These are phyloP conservation scores for Drosophila mulleri DNA, from an alignment of 2,888 invertebrate genomes.

Conservation along the genomic window DNA sequence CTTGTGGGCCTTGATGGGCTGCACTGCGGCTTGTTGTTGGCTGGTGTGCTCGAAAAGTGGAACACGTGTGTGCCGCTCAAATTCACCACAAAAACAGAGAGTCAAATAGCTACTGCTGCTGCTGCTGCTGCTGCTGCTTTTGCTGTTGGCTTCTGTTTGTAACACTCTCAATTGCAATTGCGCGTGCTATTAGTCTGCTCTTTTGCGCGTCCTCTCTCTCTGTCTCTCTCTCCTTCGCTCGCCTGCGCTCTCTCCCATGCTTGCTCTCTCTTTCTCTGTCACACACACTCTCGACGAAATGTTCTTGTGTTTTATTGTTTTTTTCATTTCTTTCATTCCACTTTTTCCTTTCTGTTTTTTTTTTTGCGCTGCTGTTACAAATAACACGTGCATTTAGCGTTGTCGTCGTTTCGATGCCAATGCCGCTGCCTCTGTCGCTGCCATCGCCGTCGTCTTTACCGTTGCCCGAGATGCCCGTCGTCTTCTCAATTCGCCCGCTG, in stretches of 20 bases:
- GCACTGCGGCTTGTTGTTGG: conserved; percentile 44
- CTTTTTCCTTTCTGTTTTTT: conserved; percentile 15
- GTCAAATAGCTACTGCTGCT: conserved; percentile 48
- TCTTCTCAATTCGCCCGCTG: conserved; percentile 12
- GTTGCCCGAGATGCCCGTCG: conserved; percentile 14
- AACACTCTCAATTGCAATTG: conserved; percentile 48
- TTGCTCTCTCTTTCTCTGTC: conserved; percentile 7
- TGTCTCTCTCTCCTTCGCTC: neutral
- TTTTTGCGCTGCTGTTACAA: conserved; percentile 36
- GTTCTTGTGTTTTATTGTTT: conserved; percentile 50
- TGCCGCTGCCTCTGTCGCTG: conserved; percentile 30
- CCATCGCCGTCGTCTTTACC: conserved; percentile 11
- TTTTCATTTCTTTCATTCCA: conserved; percentile 23
- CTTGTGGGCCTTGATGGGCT: conserved; percentile 29
- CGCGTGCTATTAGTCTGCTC: conserved; percentile 32
- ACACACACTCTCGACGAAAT: conserved; percentile 7
- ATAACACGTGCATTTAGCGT: conserved; percentile 70
- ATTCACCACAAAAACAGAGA: conserved; percentile 80
- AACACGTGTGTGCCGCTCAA: conserved; percentile 68
- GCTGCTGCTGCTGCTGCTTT: conserved; percentile 8
- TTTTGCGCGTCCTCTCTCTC: conserved; percentile 11
- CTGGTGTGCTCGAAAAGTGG: conserved; percentile 64
- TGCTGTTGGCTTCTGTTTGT: conserved; percentile 23
- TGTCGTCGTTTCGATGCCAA: conserved; percentile 52
- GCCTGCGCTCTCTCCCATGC: conserved; percentile 12